phyloP scores from a whole-genome alignment of 2,888 invertebrate species.

The Fabriciana adippe region DNA sequence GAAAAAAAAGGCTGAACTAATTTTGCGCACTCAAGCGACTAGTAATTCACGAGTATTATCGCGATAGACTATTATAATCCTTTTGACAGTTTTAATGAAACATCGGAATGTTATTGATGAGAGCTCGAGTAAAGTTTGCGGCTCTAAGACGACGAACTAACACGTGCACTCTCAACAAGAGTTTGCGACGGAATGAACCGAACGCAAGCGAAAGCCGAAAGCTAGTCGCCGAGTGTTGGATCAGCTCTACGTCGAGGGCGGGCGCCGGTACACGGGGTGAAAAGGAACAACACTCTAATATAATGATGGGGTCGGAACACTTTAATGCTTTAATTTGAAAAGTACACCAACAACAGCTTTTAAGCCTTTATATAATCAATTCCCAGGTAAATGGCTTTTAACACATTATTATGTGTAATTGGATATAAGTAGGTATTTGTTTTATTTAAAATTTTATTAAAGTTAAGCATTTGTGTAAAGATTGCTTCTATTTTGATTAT shows the following conservation, averaged over 20 bases:
- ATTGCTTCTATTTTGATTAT: too few relatives aligned
- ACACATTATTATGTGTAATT: constrained; percentile 18
- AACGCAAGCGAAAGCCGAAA: constrained; percentile 41
- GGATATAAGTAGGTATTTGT: too few relatives aligned
- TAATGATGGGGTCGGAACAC: constrained; percentile 82
- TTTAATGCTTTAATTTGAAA: constrained; percentile 82
- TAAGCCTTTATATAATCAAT: constrained; percentile 35
- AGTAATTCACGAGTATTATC: constrained; percentile 12
- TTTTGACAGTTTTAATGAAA: constrained; percentile 22
- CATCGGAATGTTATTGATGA: constrained; percentile 44
- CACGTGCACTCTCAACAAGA: constrained; percentile 54
- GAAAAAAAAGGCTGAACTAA: constrained; percentile 17
- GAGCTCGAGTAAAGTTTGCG: constrained; percentile 75
- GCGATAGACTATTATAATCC: constrained; percentile 14
- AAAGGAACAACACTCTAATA: constrained; percentile 80
- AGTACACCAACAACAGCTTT: constrained; percentile 68
- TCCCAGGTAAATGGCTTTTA: constrained; percentile 30
- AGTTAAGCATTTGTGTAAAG: too few relatives aligned
- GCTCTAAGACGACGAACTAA: constrained; percentile 36
- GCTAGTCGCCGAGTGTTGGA: constrained; percentile 41
- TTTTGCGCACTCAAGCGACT: neutral
- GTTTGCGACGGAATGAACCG: constrained; percentile 69
- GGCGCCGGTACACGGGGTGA: constrained; percentile 67
- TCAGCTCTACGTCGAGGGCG: constrained; percentile 51
- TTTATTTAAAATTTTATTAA: too few relatives aligned